phyloP scores from a whole-genome alignment of 2,888 invertebrate genomes.

The Monochamus alternatus region DNA sequence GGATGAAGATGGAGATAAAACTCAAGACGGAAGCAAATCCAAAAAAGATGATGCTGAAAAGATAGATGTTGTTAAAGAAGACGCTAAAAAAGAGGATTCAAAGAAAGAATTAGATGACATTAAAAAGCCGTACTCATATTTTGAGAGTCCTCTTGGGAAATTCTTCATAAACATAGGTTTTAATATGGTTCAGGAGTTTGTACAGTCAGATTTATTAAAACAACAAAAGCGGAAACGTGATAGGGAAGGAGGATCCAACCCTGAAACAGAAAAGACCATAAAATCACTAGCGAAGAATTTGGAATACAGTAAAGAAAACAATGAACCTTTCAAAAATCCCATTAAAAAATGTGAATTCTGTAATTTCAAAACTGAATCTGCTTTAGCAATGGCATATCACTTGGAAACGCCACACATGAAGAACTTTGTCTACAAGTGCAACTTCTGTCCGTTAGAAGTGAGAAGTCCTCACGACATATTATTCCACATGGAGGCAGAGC shows the following conservation, averaged over 20 bases:
- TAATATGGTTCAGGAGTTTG: constrained; percentile 92
- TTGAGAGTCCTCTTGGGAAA: constrained; percentile 90
- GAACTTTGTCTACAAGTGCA: constrained; percentile 87
- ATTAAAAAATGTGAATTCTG: constrained; percentile 91
- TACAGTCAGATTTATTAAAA: constrained; percentile 92
- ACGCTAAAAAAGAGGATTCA: constrained; percentile 51
- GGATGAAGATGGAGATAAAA: constrained; percentile 65
- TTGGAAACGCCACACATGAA: constrained; percentile 94
- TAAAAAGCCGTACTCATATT: constrained; percentile 76
- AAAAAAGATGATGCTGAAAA: constrained; percentile 52
- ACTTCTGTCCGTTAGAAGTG: constrained; percentile 69
- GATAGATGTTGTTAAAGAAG: constrained; percentile 52
- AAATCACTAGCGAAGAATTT: constrained; percentile 88
- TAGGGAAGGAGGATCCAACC: constrained; percentile 78
- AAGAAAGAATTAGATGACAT: constrained; percentile 73
- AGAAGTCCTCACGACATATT: constrained; percentile 90
- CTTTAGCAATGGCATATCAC: constrained; percentile 88
- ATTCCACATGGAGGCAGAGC: constrained; percentile 93
- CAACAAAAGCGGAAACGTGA: constrained; percentile 90
- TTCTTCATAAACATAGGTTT: constrained; percentile 94
- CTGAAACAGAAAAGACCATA: constrained; percentile 85
- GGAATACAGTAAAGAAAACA: constrained; percentile 89
- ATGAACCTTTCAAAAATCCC: constrained; percentile 80
- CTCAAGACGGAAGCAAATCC: constrained; percentile 63
- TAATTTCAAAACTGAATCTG: constrained; percentile 91